Percentiles rank a stretch among this genome's conserved stretches.
phyloP scores from a whole-genome alignment of 2,888 invertebrate species.

The Cataglyphis cursor region DNA sequence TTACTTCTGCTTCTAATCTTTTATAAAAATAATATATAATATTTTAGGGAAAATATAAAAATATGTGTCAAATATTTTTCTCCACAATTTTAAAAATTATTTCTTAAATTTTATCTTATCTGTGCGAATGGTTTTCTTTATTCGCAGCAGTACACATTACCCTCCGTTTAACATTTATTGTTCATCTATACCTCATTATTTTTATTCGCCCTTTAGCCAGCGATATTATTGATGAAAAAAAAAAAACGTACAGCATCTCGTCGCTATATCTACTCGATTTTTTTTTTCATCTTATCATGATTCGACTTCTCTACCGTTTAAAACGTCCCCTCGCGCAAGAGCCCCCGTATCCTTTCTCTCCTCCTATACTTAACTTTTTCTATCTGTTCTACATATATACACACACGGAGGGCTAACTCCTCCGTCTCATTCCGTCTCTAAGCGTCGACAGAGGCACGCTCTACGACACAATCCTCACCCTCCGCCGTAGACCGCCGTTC shows the following conservation, averaged over 20 bases:
- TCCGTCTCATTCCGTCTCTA: constrained; percentile 45
- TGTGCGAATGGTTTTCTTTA: neutral
- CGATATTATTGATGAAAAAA: constrained; percentile 20
- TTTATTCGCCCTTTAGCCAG: neutral
- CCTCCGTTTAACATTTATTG: neutral
- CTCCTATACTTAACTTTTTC: constrained; percentile 49
- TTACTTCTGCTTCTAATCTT: neutral
- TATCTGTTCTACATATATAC: constrained; percentile 44
- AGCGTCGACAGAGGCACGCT: constrained; percentile 61
- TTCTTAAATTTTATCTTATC: neutral
- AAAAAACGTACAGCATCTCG: neutral
- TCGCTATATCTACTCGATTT: constrained; percentile 26
- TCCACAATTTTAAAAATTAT: neutral
- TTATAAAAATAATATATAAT: neutral
- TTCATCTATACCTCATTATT: neutral
- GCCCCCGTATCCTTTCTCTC: constrained; percentile 59
- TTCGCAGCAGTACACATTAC: neutral
- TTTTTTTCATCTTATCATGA: constrained; percentile 40
- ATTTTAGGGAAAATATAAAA: neutral
- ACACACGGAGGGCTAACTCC: constrained; percentile 25
- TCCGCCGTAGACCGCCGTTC: constrained; percentile 64
- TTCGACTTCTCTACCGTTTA: constrained; percentile 43
- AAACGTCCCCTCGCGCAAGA: neutral
- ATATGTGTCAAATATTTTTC: neutral
- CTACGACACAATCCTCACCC: constrained; percentile 54